Conservation (phyloP, 2,888 invertebrate species). For the Polydrusus cervinus region DNA sequence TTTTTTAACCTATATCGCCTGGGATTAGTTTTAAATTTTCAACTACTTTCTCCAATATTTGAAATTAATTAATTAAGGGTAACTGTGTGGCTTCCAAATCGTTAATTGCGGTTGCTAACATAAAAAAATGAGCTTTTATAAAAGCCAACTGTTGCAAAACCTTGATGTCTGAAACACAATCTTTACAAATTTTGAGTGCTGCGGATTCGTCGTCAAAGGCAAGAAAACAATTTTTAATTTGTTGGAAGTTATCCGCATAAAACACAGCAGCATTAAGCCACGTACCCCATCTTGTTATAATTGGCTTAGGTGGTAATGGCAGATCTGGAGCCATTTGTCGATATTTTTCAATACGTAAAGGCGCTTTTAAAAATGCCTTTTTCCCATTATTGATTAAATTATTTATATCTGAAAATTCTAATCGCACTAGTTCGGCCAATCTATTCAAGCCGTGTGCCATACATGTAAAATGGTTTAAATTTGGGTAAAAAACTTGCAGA, state of each 20-base stretch:
- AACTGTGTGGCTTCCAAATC: not conserved
- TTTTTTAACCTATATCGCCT: not conserved
- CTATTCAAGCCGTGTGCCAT: conserved; percentile 3
- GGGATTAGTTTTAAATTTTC: not conserved
- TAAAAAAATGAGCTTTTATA: conserved; percentile 2
- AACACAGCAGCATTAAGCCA: conserved; percentile 8
- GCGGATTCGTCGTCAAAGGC: conserved; percentile 4
- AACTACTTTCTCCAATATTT: conserved; percentile 9
- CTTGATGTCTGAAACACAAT: not conserved
- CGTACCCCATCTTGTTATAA: conserved; percentile 9
- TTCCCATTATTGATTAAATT: not conserved
- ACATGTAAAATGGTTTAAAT: conserved; percentile 6
- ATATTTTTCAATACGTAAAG: not conserved
- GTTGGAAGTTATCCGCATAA: conserved; percentile 16
- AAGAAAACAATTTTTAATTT: conserved; percentile 2
- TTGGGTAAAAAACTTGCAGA: not conserved
- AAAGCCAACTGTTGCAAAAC: not conserved
- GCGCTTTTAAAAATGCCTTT: conserved; percentile 14
- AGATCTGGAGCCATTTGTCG: not conserved
- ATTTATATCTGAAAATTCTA: not conserved
- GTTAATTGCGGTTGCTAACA: conserved; percentile 11
- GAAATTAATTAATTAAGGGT: not conserved
- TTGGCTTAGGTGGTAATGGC: conserved; percentile 8
- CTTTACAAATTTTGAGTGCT: conserved; percentile 4
- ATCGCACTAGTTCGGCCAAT: not conserved